These are phyloP conservation scores for Syngnathus scovelli DNA, from an alignment of 2,113 vertebrate species.

Conservation along the genomic window DNA sequence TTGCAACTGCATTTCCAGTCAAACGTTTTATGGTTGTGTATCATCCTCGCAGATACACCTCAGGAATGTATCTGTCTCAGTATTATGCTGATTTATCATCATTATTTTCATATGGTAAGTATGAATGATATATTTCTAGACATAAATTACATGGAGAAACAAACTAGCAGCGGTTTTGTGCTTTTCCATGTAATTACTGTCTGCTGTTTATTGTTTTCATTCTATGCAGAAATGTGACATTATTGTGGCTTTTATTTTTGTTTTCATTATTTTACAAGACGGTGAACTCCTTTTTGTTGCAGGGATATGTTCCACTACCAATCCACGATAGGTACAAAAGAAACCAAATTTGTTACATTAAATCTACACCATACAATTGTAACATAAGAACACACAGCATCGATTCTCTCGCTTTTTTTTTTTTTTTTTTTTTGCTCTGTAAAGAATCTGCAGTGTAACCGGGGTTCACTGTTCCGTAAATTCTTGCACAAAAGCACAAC, in stretches of 20 bases:
- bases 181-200: slow-evolving; percentile 41
- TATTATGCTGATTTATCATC: slow-evolving; percentile 35
- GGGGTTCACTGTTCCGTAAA: background rate
- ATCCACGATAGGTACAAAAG: background rate
- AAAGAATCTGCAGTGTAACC: background rate
- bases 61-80: slow-evolving; percentile 42
- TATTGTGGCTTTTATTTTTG: background rate
- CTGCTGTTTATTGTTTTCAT: slow-evolving; percentile 22
- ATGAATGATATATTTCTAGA: slow-evolving; percentile 14
- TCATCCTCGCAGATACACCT: slow-evolving; percentile 28
- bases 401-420: too few relatives aligned
- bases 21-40: slow-evolving; percentile 5
- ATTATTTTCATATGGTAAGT: slow-evolving; percentile 55
- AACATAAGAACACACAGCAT: too few relatives aligned
- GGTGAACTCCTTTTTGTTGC: background rate
- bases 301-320: background rate
- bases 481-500: background rate
- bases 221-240: background rate
- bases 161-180: slow-evolving; percentile 59
- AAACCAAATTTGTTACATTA: too few relatives aligned
- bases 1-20: slow-evolving; percentile 34
- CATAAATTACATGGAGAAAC: slow-evolving; percentile 45
- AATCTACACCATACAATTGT: too few relatives aligned
- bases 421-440: too few relatives aligned
- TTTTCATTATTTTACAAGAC: background rate